Evolutionary conservation across 2,888 invertebrate species (phyloP).

Genomic region (Argyresthia goedartella): DNA sequence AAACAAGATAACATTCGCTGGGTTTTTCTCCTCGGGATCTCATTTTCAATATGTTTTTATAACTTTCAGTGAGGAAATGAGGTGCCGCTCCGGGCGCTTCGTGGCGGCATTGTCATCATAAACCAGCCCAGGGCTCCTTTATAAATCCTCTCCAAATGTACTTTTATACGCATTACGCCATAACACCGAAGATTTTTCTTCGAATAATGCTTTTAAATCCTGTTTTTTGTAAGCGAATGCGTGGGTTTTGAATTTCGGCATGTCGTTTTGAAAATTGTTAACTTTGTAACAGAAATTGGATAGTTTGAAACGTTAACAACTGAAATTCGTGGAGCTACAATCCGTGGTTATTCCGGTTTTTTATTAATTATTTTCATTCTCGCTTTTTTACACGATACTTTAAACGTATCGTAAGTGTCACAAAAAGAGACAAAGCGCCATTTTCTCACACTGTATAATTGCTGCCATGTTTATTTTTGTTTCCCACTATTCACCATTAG

Average conservation of each 20-base stretch:
- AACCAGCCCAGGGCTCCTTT: constrained; percentile 61
- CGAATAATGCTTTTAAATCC: constrained; percentile 48
- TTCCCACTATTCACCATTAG: no score
- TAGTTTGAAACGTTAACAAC: no score
- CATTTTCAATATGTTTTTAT: constrained; percentile 72
- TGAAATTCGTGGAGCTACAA: no score
- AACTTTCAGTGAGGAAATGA: constrained; percentile 69
- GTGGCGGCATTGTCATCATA: constrained; percentile 63
- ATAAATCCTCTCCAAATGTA: constrained; percentile 65
- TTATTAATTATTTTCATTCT: no score
- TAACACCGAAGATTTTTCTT: constrained; percentile 42
- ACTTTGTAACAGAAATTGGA: no score
- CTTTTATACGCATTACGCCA: constrained; percentile 66
- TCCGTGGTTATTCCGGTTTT: no score
- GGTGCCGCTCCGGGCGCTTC: constrained; percentile 56
- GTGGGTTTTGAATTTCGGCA: not conserved
- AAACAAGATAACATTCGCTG: constrained; percentile 66
- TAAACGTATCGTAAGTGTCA: no score
- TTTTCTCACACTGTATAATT: no score
- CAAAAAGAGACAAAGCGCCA: no score
- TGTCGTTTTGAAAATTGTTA: not conserved
- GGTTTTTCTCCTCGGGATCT: constrained; percentile 55
- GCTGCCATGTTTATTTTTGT: no score
- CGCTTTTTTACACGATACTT: no score
- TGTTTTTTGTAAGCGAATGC: not conserved